phyloP scores from a whole-genome alignment of 2,113 vertebrate species.

The Colossoma macropomum region DNA sequence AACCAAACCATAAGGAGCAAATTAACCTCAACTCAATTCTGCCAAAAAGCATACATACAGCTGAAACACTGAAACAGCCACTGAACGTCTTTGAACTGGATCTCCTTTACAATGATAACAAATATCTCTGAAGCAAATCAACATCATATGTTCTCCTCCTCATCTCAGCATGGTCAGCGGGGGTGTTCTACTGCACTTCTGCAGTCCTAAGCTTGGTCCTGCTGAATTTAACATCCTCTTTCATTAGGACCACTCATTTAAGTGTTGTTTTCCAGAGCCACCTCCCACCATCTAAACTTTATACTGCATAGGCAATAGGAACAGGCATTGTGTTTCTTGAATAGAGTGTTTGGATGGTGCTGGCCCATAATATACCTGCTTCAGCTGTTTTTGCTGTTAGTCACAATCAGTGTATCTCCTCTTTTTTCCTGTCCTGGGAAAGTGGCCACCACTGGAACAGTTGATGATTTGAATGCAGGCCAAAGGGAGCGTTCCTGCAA shows the following conservation, averaged over 20 bases:
- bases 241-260: not conserved
- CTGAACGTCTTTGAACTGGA: not conserved
- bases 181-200: not conserved
- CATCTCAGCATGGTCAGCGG: conserved; percentile 29
- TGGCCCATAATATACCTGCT: conserved; percentile 63
- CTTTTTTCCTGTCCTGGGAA: conserved; percentile 72
- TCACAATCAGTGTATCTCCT: conserved; percentile 65
- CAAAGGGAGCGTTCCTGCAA: conserved; percentile 58
- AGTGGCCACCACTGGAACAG: conserved; percentile 54
- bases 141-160: conserved; percentile 26
- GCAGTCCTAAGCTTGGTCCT: not conserved
- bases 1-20: not conserved
- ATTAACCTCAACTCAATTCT: not conserved
- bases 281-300: conserved; percentile 44
- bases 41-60: not conserved
- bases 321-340: conserved; percentile 61
- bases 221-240: not conserved
- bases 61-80: not conserved
- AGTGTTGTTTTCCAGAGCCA: not conserved
- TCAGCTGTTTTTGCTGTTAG: conserved; percentile 71
- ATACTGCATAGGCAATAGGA: conserved; percentile 26
- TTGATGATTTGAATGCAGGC: conserved; percentile 54
- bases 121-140: conserved; percentile 35
- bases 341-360: conserved; percentile 20
- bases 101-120: conserved; percentile 35